A percentile compares a stretch with the other conserved stretches of the same genome.
These are phyloP conservation scores for Julus scanicus DNA, from an alignment of 2,888 invertebrate genomes.

Conservation along the genomic window DNA sequence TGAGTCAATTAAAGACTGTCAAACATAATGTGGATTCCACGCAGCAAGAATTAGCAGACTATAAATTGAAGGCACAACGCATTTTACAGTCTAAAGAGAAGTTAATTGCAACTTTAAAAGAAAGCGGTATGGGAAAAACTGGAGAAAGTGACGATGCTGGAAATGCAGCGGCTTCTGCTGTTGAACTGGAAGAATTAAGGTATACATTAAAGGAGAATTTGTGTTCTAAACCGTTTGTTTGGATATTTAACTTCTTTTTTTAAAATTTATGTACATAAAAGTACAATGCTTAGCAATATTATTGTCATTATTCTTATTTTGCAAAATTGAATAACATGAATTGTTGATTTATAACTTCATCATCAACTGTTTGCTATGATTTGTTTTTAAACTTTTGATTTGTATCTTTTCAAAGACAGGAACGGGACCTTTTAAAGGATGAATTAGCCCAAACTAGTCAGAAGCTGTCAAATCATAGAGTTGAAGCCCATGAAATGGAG, in stretches of 20 bases:
- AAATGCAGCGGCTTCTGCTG: conserved; percentile 61
- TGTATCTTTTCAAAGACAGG: conserved; percentile 65
- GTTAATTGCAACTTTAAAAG: conserved; percentile 74
- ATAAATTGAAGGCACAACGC: conserved; percentile 81
- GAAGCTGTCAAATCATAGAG: conserved; percentile 67
- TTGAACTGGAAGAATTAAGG: conserved; percentile 73
- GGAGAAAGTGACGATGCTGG: conserved; percentile 56
- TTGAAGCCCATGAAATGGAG: conserved; percentile 70
- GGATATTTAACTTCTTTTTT: not conserved
- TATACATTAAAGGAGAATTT: conserved; percentile 59
- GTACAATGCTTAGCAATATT: not conserved
- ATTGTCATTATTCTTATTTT: no score
- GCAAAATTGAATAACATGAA: not conserved
- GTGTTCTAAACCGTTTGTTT: not conserved
- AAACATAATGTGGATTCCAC: conserved; percentile 66
- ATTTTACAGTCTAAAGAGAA: conserved; percentile 82
- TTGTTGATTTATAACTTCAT: not conserved
- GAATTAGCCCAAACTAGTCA: conserved; percentile 71
- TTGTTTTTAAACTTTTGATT: conserved; percentile 60
- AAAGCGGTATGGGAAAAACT: conserved; percentile 57
- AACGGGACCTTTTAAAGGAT: conserved; percentile 72
- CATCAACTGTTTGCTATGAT: not conserved
- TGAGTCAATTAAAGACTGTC: conserved; percentile 65
- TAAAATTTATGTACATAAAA: not conserved
- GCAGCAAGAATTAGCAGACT: conserved; percentile 76